phyloP scores from a whole-genome alignment of 2,113 vertebrate genomes.

The Chlorodrepanis virens region DNA sequence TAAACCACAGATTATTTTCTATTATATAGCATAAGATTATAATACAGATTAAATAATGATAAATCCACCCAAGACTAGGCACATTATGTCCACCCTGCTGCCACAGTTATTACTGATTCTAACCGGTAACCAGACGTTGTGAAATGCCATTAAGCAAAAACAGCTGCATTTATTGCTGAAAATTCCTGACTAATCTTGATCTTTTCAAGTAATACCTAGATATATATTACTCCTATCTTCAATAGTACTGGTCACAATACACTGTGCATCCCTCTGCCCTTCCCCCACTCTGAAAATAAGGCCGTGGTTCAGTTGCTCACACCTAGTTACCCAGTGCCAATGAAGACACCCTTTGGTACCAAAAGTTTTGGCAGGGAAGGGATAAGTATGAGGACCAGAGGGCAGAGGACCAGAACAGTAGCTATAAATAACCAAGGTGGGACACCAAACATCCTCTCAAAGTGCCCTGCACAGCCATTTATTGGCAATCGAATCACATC shows the following conservation, averaged over 20 bases:
- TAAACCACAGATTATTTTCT: background rate
- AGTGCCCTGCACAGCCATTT: background rate
- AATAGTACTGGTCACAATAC: background rate
- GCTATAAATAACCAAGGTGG: background rate
- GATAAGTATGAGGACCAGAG: background rate
- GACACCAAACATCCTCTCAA: background rate
- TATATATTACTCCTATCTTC: background rate
- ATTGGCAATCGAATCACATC: background rate
- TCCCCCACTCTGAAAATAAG: background rate
- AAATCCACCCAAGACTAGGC: background rate
- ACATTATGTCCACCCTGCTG: background rate
- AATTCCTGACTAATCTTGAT: background rate
- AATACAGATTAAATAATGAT: background rate
- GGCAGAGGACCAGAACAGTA: background rate
- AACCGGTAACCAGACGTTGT: background rate
- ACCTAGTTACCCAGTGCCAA: background rate
- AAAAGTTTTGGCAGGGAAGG: background rate
- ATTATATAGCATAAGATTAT: background rate
- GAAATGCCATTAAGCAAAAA: background rate
- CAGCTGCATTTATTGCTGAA: background rate
- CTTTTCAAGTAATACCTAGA: background rate
- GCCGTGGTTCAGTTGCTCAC: background rate
- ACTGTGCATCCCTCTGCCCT: too few species aligned
- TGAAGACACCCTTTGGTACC: background rate
- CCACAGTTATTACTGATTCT: background rate